Percentiles rank a stretch among this genome's conserved stretches.
Evolutionary conservation across 2,888 invertebrate species (phyloP).

Genomic region (Apotomis capreana): DNA sequence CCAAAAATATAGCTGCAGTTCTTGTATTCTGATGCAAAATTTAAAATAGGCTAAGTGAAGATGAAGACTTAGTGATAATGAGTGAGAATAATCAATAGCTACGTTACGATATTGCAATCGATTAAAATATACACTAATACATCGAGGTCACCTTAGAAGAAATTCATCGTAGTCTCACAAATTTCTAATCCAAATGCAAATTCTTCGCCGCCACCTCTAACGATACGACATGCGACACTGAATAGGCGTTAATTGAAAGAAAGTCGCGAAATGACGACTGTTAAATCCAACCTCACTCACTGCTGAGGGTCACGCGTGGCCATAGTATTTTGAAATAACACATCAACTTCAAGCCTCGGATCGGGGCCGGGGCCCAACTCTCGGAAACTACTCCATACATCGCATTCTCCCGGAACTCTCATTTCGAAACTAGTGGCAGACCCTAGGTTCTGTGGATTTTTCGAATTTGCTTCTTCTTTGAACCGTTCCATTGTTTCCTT

Average conservation of each 20-base stretch:
- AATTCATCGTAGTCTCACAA: not conserved
- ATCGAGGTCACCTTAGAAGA: not conserved
- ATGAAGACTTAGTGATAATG: not conserved
- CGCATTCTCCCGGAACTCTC: slow-evolving; percentile 52
- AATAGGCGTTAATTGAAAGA: not conserved
- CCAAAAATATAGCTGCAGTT: not conserved
- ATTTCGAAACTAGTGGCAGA: slow-evolving; percentile 44
- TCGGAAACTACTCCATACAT: slow-evolving; percentile 49
- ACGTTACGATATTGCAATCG: not conserved
- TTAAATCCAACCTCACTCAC: not conserved
- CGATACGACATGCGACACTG: not conserved
- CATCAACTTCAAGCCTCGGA: slow-evolving; percentile 31
- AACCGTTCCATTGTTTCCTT: slow-evolving; percentile 69
- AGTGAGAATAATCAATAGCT: not conserved
- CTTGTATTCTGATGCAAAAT: not conserved
- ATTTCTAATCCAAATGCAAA: not conserved
- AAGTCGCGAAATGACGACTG: not conserved
- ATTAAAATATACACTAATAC: not conserved
- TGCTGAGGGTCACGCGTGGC: not conserved
- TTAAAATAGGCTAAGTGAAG: not conserved
- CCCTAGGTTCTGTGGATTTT: slow-evolving; percentile 5
- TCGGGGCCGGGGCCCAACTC: slow-evolving; percentile 34
- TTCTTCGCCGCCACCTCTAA: not conserved
- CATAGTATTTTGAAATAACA: slow-evolving; percentile 30
- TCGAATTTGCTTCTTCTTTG: slow-evolving; percentile 49